Base-by-base conservation (phyloP, 2,888 invertebrate species). In the Pilophorus perplexus region DNA sequence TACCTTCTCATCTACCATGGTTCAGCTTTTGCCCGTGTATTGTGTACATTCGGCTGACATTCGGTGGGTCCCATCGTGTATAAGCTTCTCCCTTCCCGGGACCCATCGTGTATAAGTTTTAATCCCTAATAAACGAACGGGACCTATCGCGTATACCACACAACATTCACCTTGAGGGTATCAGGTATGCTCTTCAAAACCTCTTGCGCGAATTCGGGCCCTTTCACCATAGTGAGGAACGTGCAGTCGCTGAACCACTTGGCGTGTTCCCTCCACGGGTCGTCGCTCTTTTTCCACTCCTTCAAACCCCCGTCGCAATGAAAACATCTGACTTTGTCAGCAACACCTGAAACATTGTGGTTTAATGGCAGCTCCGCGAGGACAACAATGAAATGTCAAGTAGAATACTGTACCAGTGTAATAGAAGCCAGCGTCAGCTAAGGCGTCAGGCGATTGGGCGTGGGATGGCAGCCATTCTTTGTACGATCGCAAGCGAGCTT, bases 261-360 rank as follows among this genome's bases (percentile, higher is more conserved):
- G 10, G 93, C 93, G 79, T 97, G 97, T 75, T 96, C 96, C 62
- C 85, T 83, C 94, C 95, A 96, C 0, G 94, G 93, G 75, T 89
- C 88, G 77, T 96, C 96, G 16, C 85, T 85, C 38, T 85, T 84
- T 76, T 93, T 89, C 96, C 96, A 97, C 75, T 89, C 88, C 71
- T 89, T 83, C 52, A 97, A 80, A 0, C 94, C 93, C 44, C 94
- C 94, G 77, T 93, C 93, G 78, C 97, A 97, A 79, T 92, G 91
- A 79, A 94, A 96, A 77, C 96, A 97, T 65, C 91, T 85, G 27
- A 92, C 91, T 78, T 85, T 76, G 72, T 74, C 73, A 46, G 71
- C 72, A 72, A 75, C 74, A 79, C 84, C 84, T 72, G 78, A 85
- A 75, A 65, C 4, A 12, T 18, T 50, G 4, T n/a, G n/a, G n/a